Percentiles rank a stretch among this genome's conserved stretches.
Evolutionary conservation across 2,113 vertebrate species (phyloP).

Genomic region (Chauna torquata): DNA sequence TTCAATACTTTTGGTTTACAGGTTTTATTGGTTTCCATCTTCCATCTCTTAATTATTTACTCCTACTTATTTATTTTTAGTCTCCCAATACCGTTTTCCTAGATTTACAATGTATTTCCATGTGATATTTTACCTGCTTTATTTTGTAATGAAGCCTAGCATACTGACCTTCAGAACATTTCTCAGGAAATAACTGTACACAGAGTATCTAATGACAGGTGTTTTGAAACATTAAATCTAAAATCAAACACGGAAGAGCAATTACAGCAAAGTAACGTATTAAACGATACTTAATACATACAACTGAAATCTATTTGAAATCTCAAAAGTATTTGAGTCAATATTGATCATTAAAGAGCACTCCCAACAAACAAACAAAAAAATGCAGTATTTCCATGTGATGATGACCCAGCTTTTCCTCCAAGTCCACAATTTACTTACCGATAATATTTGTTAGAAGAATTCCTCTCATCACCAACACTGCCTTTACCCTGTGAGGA

Average conservation of each 20-base stretch:
- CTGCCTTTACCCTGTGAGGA: conserved; percentile 82
- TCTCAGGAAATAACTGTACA: not conserved
- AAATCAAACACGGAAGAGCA: not conserved
- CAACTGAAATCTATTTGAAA: not conserved
- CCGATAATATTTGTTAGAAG: conserved; percentile 83
- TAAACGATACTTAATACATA: not conserved
- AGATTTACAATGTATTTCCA: not conserved
- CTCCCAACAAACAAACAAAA: not conserved
- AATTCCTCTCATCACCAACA: conserved; percentile 82
- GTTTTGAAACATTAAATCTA: not conserved
- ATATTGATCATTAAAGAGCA: not conserved
- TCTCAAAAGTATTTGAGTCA: not conserved
- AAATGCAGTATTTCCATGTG: not conserved
- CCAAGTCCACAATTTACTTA: conserved; percentile 63
- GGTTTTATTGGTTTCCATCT: not conserved
- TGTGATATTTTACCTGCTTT: not conserved
- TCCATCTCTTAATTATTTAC: not conserved
- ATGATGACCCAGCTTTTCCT: not conserved
- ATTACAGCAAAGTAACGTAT: not conserved
- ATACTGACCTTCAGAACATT: not conserved
- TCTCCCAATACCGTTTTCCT: not conserved
- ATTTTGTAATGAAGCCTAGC: not conserved
- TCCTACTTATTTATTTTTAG: not conserved
- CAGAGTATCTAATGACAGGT: not conserved
- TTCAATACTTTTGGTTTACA: not conserved